Conservation (phyloP, 2,888 invertebrate species). For the Melitaea athalia region DNA sequence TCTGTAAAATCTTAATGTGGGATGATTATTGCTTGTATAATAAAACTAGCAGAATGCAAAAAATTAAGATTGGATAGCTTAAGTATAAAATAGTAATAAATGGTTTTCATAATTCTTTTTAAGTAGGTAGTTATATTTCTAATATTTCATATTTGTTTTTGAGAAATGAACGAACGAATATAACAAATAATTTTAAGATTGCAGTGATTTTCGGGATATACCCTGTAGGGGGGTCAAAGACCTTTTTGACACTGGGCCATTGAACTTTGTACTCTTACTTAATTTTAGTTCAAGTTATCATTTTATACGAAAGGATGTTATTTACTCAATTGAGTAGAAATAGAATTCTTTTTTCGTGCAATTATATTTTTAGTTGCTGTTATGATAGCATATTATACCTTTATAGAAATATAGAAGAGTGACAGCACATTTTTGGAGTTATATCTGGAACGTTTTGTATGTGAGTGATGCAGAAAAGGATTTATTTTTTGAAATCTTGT, state of each 20-base stretch:
- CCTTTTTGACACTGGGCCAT: constrained; percentile 29
- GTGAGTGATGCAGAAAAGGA: no score
- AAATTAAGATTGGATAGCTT: no score
- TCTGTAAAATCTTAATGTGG: not conserved
- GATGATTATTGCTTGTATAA: not conserved
- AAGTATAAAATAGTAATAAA: not conserved
- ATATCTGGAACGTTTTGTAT: no score
- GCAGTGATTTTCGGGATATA: constrained; percentile 11
- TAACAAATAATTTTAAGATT: not conserved
- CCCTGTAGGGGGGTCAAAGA: constrained; percentile 29
- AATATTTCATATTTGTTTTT: no score
- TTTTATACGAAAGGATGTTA: not conserved
- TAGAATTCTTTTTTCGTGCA: not conserved
- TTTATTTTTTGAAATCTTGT: no score
- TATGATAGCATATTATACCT: no score
- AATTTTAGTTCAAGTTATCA: not conserved
- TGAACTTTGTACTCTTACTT: constrained; percentile 22
- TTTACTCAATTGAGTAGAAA: not conserved
- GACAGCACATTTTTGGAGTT: no score
- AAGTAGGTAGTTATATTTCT: not conserved
- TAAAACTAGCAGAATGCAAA: no score
- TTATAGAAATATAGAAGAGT: no score
- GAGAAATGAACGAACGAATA: no score
- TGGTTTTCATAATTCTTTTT: not conserved
- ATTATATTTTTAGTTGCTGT: not conserved